Evolutionary conservation across 2,113 vertebrate genomes (phyloP).

Genomic region (Camelus dromedarius): DNA sequence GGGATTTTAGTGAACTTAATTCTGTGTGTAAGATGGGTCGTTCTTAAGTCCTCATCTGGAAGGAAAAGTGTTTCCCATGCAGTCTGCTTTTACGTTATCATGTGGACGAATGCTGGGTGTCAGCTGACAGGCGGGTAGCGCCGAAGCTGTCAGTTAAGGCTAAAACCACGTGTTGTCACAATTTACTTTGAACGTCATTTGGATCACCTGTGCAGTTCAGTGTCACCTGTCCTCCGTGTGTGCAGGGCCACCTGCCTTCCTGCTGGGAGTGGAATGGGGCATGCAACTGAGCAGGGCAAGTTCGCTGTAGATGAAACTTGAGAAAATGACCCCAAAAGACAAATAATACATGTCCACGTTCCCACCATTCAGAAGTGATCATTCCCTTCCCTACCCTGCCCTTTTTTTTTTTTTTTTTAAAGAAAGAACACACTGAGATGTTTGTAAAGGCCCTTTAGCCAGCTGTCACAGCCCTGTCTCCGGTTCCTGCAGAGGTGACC

Average conservation of each 20-base stretch:
- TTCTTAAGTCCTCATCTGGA: not conserved
- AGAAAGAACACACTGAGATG: not conserved
- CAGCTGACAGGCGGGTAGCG: not conserved
- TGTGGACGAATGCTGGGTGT: not conserved
- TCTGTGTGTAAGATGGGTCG: not conserved
- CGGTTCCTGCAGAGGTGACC: too few relatives aligned
- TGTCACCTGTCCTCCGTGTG: fast-evolving
- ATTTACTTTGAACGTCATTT: not conserved
- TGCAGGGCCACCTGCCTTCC: fast-evolving
- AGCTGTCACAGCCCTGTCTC: not conserved
- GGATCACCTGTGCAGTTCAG: fast-evolving
- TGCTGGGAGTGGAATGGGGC: not conserved
- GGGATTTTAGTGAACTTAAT: not conserved
- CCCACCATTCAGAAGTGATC: not conserved
- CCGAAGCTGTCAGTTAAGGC: not conserved
- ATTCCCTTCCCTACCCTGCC: too few relatives aligned
- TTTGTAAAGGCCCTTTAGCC: not conserved
- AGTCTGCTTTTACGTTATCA: not conserved
- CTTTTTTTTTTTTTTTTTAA: not conserved
- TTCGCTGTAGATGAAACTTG: not conserved
- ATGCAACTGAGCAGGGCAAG: not conserved
- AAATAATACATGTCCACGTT: not conserved
- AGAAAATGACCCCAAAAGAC: not conserved
- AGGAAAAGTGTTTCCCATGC: not conserved
- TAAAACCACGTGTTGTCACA: not conserved